Evolutionary conservation across 2,888 invertebrate genomes (phyloP), one percentile per base, ranked within the genome.

Genomic region (Zootermopsis nevadensis): DNA sequence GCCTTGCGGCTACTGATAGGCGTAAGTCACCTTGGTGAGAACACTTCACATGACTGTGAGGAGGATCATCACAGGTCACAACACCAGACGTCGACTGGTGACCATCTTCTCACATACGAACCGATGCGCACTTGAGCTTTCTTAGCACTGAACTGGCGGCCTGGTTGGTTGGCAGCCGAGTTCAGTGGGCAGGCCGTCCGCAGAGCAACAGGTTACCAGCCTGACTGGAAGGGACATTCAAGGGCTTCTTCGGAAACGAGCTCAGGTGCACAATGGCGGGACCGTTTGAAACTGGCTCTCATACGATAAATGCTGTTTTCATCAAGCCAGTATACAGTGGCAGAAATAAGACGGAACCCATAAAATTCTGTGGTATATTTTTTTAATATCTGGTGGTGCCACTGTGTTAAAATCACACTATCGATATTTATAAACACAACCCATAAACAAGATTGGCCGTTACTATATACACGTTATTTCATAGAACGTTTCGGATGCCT

Each of bases 71-170:
- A 76, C 76, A 48, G 42, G 42, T 76, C 76, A 76, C 76, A 76
- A 76, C 38, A 76, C 38, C 27, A 27, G 27, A 27, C 60, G n/a
- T 27, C n/a, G 60, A n/a, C 48, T 48, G 48, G 48, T 48, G 48
- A 48, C 38, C 38, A 42, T 42, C 38, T 42, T 42, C 10, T 19
- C 15, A 19, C 60, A 60, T 24, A 77, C 53, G 7, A 77, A 38
- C 30, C 76, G 82, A 82, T 76, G 76, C 66, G 60, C 82, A 60
- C 82, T 55, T 82, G 4, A 60, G 48, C 76, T 76, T 82, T 55
- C 76, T 82, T 82, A 74, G 82, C 82, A 82, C 82, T 82, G 76
- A 35, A 82, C 82, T 82, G 76, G 60, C 60, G n/a, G 60, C 60
- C 60, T n/a, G 60, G 60, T 60, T 60, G n/a, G 27, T n/a, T 60